Evolutionary conservation across 2,888 invertebrate genomes (phyloP).

Genomic region (Drosophila emarginata): DNA sequence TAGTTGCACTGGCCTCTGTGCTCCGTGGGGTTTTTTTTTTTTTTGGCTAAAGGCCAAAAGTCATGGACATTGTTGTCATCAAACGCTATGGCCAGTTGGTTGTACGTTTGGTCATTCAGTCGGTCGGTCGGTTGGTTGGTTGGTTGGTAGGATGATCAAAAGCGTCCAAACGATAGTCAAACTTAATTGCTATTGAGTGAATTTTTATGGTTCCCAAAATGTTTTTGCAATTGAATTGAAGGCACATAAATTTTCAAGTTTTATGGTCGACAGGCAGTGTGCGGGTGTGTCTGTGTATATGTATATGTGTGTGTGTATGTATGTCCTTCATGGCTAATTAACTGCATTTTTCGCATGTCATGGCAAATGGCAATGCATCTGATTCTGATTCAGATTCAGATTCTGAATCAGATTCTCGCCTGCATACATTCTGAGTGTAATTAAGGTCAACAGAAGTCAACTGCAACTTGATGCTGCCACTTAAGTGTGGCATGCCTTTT

Average conservation of each 20-base stretch:
- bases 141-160: conserved; percentile 41
- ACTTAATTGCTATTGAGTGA: conserved; percentile 69
- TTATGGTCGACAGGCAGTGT: conserved; percentile 10
- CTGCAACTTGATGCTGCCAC: conserved; percentile 57
- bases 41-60: conserved; percentile 56
- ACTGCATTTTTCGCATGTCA: conserved; percentile 67
- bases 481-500: conserved; percentile 17
- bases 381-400: conserved; percentile 28
- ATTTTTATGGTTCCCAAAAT: conserved; percentile 60
- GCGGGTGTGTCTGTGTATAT: background rate
- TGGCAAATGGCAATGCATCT: conserved; percentile 26
- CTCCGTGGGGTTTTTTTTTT: conserved; percentile 4
- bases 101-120: background rate
- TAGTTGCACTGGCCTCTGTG: conserved; percentile 45
- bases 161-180: conserved; percentile 50
- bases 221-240: conserved; percentile 69
- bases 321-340: conserved; percentile 68
- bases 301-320: background rate
- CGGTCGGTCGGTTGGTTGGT: conserved; percentile 35
- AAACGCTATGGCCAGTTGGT: conserved; percentile 22
- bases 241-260: conserved; percentile 58
- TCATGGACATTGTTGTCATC: conserved; percentile 59
- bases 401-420: conserved; percentile 45
- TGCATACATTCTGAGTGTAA: conserved; percentile 63
- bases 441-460: conserved; percentile 69